Base-by-base conservation (phyloP, 2,888 invertebrate species). In the Adelognathus sp. region DNA sequence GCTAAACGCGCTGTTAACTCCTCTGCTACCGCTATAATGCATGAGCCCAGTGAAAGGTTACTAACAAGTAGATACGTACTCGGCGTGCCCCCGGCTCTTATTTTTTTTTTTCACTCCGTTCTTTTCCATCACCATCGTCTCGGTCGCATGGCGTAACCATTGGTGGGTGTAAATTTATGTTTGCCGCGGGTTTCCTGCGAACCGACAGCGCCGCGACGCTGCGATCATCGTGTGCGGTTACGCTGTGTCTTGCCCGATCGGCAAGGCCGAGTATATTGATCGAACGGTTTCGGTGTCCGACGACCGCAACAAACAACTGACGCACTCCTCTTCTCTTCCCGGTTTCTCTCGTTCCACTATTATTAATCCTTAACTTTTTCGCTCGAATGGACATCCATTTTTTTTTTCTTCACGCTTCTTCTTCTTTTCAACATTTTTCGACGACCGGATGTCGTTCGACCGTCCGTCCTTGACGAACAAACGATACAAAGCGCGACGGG, bases 161-260 rank as follows among this genome's bases (percentile, higher is more conserved):
- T 33, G n/a, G 87, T 85, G 81, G 83, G 83, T 85, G 86, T 84
- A 79, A 84, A 86, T 86, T 84, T 80, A 82, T 82, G 72, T 80
- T 73, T 63, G 71, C 69, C 84, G 74, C 54, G 69, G 33, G 18
- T 76, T 66, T 56, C 44, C 66, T 58, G 24, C 63, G 33, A 18
- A 56, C 21, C 33, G n/a, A n/a, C n/a, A n/a, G n/a, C n/a, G n/a
- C n/a, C 14, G 58, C 24, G 41, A 27, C 31, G 58, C n/a, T n/a
- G n/a, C n/a, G 46, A 27, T 41, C 21, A 56, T 29, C n/a, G 58
- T 21, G n/a, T 9, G 18, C n/a, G 36, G 36, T 36, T 39, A 50
- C n/a, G 44, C 46, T 21, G 70, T 67, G 44, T 29, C 56, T 63
- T 60, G 27, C 41, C 11, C 24, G 31, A 52, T 66, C n/a, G 60